Evolutionary conservation across 1,140 invertebrate species (phyloP).

Genomic region (Amphibalanus amphitrite): DNA sequence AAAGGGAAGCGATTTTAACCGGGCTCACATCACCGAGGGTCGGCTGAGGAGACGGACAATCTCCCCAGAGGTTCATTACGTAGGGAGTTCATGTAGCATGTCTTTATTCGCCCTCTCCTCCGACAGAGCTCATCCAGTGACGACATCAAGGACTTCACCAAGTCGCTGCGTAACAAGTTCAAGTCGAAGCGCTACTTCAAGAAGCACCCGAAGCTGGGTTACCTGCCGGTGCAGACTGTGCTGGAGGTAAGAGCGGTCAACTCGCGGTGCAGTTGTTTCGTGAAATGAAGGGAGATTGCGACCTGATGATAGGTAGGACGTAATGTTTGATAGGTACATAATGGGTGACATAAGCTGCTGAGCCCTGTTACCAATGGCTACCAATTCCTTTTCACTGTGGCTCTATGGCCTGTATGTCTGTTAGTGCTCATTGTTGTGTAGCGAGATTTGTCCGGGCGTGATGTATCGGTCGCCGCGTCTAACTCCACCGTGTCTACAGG

Average conservation of each 20-base stretch:
- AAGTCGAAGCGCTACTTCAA: slow-evolving; percentile 94
- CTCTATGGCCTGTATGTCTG: neutral
- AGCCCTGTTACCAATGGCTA: neutral
- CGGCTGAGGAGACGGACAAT: no score
- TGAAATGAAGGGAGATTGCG: no score
- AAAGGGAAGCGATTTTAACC: no score
- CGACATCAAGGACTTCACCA: slow-evolving; percentile 92
- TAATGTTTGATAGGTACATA: no score
- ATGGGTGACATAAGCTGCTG: no score
- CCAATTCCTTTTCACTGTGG: neutral
- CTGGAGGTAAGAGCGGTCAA: slow-evolving; percentile 59
- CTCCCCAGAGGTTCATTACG: slow-evolving; percentile 12
- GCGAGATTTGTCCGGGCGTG: no score
- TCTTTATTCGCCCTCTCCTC: no score
- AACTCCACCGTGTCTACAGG: slow-evolving; percentile 8
- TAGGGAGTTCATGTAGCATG: no score
- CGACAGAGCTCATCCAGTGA: slow-evolving; percentile 92
- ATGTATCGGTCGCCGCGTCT: no score
- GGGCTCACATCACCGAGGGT: no score
- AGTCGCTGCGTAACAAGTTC: slow-evolving; percentile 93
- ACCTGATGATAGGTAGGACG: no score
- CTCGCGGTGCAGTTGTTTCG: no score
- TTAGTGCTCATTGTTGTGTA: neutral
- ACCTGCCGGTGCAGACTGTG: slow-evolving; percentile 89
- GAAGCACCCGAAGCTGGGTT: slow-evolving; percentile 87